Conservation (phyloP, 1,140 invertebrate genomes). For the Ridgeia piscesae region DNA sequence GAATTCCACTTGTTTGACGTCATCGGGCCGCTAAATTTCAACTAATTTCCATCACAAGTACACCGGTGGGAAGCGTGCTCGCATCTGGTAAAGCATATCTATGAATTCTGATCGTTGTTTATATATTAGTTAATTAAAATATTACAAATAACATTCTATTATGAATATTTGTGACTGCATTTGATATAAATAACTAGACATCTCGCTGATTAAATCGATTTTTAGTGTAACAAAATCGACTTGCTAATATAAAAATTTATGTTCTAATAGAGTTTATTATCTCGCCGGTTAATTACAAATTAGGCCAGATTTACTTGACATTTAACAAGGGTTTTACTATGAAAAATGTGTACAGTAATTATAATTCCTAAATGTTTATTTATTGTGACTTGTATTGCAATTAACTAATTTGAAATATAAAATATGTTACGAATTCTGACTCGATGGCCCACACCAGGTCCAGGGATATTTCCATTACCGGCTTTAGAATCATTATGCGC, state of each 20-base stretch:
- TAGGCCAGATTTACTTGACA: background rate
- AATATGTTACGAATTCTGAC: no score
- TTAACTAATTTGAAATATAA: no score
- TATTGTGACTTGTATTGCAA: no score
- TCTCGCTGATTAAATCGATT: background rate
- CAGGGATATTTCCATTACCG: no score
- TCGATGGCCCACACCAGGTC: no score
- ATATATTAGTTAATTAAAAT: background rate
- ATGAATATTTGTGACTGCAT: background rate
- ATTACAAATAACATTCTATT: background rate
- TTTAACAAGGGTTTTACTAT: background rate
- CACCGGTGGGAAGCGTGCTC: background rate
- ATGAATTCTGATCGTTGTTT: background rate
- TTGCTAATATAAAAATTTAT: no score
- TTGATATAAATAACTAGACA: background rate
- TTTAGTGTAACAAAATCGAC: background rate
- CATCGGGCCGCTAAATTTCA: background rate
- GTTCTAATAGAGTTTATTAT: background rate
- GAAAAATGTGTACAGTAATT: background rate
- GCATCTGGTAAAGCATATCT: background rate
- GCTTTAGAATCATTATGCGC: no score
- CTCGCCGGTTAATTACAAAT: background rate
- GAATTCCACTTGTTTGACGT: conserved; percentile 5
- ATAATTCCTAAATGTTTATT: no score
- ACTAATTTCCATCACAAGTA: background rate